Percentiles rank a stretch among this genome's conserved stretches.
Conservation (phyloP, 2,888 invertebrate genomes). For the Cosmia pyralina region DNA sequence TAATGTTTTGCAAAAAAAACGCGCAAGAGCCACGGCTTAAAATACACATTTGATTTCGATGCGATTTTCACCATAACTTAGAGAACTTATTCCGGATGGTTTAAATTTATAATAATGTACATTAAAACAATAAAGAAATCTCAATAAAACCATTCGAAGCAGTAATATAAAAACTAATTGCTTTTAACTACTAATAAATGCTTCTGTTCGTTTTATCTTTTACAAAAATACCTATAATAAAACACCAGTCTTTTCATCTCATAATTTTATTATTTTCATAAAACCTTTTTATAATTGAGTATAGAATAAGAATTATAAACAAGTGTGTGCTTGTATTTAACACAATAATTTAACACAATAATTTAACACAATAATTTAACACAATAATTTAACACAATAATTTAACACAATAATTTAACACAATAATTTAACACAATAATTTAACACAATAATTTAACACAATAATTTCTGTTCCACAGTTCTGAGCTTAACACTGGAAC, state of each 20-base stretch:
- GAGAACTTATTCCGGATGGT: no score
- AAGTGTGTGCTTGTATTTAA: conserved; percentile 31
- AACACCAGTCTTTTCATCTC: neutral
- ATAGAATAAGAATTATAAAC: neutral
- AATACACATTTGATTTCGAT: no score
- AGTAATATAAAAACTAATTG: neutral
- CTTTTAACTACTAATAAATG: neutral
- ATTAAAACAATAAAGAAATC: no score
- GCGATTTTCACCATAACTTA: no score
- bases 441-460: conserved; percentile 45
- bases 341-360: conserved; percentile 39
- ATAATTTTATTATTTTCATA: no score
- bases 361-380: conserved; percentile 47
- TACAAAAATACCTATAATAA: neutral
- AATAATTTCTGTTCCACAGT: conserved; percentile 61
- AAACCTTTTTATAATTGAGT: neutral
- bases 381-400: conserved; percentile 38
- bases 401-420: conserved; percentile 46
- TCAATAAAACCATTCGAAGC: no score
- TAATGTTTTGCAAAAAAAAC: no score
- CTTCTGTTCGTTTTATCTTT: neutral
- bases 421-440: conserved; percentile 37
- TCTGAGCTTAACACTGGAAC: conserved; percentile 65
- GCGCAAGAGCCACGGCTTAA: no score
- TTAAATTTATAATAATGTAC: no score